Evolutionary conservation across 2,888 invertebrate genomes (phyloP).

Genomic region (Nycteola revayana): DNA sequence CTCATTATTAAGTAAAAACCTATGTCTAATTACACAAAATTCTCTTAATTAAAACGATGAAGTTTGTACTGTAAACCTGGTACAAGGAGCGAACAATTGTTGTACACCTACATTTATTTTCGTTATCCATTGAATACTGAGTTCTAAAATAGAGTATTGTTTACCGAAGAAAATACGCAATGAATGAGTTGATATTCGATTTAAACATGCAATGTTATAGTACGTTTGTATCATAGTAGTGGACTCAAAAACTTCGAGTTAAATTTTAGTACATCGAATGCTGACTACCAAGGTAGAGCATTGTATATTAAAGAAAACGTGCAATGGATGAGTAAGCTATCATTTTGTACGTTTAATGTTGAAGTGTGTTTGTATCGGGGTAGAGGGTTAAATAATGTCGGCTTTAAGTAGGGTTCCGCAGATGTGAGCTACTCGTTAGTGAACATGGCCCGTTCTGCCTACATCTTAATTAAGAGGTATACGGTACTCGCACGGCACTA

Average conservation of each 20-base stretch:
- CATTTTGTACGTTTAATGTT: background rate
- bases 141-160: background rate
- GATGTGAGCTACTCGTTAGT: constrained; percentile 72
- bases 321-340: background rate
- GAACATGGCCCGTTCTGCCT: constrained; percentile 69
- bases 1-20: constrained; percentile 31
- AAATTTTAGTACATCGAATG: constrained; percentile 46
- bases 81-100: too few relatives aligned
- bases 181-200: background rate
- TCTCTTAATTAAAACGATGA: constrained; percentile 29
- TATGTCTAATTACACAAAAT: constrained; percentile 34
- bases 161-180: constrained; percentile 1
- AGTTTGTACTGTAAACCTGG: constrained; percentile 1
- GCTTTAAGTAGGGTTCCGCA: constrained; percentile 39
- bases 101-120: background rate
- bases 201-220: background rate
- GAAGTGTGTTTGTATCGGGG: constrained; percentile 12
- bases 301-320: too few relatives aligned
- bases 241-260: constrained; percentile 16
- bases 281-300: too few relatives aligned
- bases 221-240: constrained; percentile 15
- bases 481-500: constrained; percentile 25
- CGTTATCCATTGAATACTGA: background rate
- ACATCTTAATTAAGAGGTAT: constrained; percentile 74
- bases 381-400: constrained; percentile 17